Evolutionary conservation across 2,888 invertebrate genomes (phyloP).

Genomic region (Drosophila lacicola): DNA sequence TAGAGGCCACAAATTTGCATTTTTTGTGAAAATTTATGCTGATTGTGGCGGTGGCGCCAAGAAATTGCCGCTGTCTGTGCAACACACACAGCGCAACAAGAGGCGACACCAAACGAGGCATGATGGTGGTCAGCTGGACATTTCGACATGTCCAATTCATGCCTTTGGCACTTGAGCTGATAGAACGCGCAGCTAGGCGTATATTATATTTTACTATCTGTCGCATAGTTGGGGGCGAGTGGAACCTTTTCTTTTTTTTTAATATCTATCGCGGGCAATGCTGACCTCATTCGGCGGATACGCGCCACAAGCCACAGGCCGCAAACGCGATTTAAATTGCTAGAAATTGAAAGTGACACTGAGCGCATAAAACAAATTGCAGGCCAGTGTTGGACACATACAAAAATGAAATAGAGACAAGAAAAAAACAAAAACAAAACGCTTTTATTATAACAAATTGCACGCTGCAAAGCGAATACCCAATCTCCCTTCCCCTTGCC

Average conservation of each 20-base stretch:
- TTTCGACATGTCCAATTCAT: slow-evolving; percentile 38
- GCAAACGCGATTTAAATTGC: slow-evolving; percentile 73
- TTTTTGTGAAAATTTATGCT: slow-evolving; percentile 49
- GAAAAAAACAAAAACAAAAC: slow-evolving; percentile 32
- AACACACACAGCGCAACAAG: neutral
- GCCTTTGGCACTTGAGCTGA: slow-evolving; percentile 27
- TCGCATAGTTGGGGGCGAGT: slow-evolving; percentile 13
- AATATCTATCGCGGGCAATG: slow-evolving; percentile 24
- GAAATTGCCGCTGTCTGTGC: slow-evolving; percentile 21
- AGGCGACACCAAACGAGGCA: neutral
- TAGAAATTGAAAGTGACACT: slow-evolving; percentile 77
- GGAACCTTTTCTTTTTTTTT: slow-evolving; percentile 34
- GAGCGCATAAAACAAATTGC: slow-evolving; percentile 64
- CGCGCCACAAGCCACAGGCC: slow-evolving; percentile 38
- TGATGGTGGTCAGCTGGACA: slow-evolving; percentile 17
- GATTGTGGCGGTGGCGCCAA: slow-evolving; percentile 55
- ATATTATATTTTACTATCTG: neutral
- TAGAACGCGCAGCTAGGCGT: slow-evolving; percentile 28
- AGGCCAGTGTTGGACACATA: slow-evolving; percentile 26
- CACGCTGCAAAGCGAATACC: slow-evolving; percentile 12
- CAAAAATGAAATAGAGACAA: slow-evolving; percentile 11
- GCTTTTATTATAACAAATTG: slow-evolving; percentile 58
- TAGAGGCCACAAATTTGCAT: slow-evolving; percentile 46
- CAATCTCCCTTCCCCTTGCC: neutral
- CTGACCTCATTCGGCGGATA: slow-evolving; percentile 70